These are phyloP conservation scores for Pangasius macronema DNA, from an alignment of 2,797 vertebrate species.

Conservation along the genomic window DNA sequence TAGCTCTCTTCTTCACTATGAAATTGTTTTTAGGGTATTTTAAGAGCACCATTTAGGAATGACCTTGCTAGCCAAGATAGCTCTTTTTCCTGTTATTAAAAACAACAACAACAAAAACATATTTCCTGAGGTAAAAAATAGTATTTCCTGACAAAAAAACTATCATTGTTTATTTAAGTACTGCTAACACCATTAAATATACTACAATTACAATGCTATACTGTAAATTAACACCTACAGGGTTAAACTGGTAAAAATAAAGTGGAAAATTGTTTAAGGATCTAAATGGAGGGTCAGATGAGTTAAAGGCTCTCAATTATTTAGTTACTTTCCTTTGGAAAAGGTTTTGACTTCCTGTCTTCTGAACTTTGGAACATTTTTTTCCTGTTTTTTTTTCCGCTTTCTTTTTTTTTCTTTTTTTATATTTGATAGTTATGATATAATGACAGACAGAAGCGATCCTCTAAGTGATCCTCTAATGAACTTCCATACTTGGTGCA, in stretches of 20 bases:
- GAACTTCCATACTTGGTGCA: too few species aligned
- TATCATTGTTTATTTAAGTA: background rate
- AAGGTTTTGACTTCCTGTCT: background rate
- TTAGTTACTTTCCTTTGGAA: background rate
- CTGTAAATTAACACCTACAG: background rate
- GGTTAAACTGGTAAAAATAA: background rate
- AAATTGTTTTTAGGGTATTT: background rate
- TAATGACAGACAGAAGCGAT: background rate
- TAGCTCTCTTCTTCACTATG: background rate
- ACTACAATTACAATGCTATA: background rate
- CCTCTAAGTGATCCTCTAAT: background rate
- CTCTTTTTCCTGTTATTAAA: background rate
- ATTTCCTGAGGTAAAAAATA: constrained; percentile 17
- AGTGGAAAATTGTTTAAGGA: background rate
- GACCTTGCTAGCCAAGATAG: background rate
- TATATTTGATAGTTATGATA: background rate
- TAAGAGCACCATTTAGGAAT: background rate
- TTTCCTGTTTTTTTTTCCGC: too few species aligned
- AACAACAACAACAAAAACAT: too few species aligned
- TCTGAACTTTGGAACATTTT: background rate
- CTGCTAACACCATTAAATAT: background rate
- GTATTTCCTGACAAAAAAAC: background rate
- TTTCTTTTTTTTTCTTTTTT: too few species aligned
- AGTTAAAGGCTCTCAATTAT: background rate
- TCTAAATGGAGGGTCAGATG: background rate